Evolutionary conservation across 2,888 invertebrate species (phyloP).

Genomic region (Sialis fuliginosa): DNA sequence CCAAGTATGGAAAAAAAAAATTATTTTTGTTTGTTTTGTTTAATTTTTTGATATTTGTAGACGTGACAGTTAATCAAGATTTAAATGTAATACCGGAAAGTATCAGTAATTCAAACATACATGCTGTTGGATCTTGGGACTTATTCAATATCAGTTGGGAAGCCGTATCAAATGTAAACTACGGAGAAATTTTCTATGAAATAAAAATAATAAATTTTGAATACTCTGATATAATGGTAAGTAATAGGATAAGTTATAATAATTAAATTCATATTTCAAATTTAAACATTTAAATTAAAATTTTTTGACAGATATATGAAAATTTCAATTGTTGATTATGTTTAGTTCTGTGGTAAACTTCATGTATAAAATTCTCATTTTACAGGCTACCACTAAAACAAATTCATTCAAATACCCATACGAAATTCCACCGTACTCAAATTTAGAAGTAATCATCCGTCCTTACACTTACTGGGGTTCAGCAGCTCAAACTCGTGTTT

Average conservation of each 20-base stretch:
- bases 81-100: constrained; percentile 56
- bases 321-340: too few relatives aligned
- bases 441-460: constrained; percentile 52
- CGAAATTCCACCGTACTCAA: constrained; percentile 46
- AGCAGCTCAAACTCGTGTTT: constrained; percentile 40
- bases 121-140: constrained; percentile 57
- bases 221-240: constrained; percentile 36
- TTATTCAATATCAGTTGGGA: constrained; percentile 74
- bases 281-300: too few relatives aligned
- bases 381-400: neutral
- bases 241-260: constrained; percentile 6
- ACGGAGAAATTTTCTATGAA: constrained; percentile 69
- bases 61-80: constrained; percentile 14
- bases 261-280: too few relatives aligned
- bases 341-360: too few relatives aligned
- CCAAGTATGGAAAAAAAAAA: constrained; percentile 21
- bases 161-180: constrained; percentile 53
- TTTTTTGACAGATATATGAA: too few relatives aligned
- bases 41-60: neutral
- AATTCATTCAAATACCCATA: constrained; percentile 33
- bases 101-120: constrained; percentile 46
- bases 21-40: neutral
- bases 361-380: too few relatives aligned
- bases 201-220: constrained; percentile 44
- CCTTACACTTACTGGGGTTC: constrained; percentile 77